Base-by-base conservation (phyloP, 2,888 invertebrate genomes). In the Ormia ochracea region DNA sequence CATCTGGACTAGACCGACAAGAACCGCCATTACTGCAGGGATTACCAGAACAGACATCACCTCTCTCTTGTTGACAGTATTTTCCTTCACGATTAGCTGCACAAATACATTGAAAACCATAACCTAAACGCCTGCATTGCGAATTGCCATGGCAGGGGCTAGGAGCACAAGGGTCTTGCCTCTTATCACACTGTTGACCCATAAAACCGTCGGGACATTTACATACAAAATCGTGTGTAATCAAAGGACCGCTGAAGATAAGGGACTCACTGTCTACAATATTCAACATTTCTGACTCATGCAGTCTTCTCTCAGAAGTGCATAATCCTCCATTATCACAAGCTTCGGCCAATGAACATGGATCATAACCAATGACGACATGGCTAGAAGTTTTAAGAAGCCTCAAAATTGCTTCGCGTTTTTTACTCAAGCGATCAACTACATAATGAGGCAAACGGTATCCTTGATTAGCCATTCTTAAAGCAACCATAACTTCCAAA, bases 11-110 rank as follows among this genome's bases (percentile, higher is more conserved):
- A 86, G 96, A 95, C 83, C 96, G 94, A 84, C 98, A 98, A 0
- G 96, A 96, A 2, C 97, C 98, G 7, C 97, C 97, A 87, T 98
- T 97, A 84, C 93, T 93, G 87, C 98, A 98, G 0, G 97, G 97
- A 86, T 94, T 95, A 61, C 93, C 94, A 61, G 94, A 94, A 86
- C 97, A 98, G 0, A 94, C 94, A 84, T 96, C 95, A 33, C 95
- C 95, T 83, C 94, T 92, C 87, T 96, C 96, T 65, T 94, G 88
- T 86, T 98, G 96, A 86, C 97, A 97, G 28, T 93, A 91, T 86
- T 94, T 94, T 1, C 97, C 97, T 86, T 96, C 95, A 75, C 94
- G 92, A 68, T 94, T 92, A 0, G 93, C 88, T 0, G 95, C 94
- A 87, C 98, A 98, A 2, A 92, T 91, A 86, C 98, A 98, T 80